Base-by-base conservation (phyloP, 2,888 invertebrate genomes). In the Ligdia adustata region DNA sequence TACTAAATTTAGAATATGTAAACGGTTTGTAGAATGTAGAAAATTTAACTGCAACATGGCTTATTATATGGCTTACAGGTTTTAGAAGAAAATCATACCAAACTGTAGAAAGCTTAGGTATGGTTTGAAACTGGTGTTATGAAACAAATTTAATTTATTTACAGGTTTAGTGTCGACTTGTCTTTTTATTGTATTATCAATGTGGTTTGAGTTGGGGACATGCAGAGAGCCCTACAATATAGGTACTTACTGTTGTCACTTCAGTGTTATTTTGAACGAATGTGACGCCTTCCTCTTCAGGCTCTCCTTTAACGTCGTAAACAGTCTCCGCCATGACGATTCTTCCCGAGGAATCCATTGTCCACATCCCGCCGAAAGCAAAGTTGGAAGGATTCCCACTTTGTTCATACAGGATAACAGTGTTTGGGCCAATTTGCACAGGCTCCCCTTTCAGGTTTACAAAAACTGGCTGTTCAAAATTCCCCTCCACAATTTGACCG, bases 291-390 rank as follows among this genome's bases (percentile, higher is more conserved):
- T 90, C 90, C 34, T 90, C 90, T 18, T 90, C 90, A 0, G 88
- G 90, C 18, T 90, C 90, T 0, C 89, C 89, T 57, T 91, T 91
- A 4, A 90, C 90, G 51, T 91, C 91, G 38, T 91, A 91, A 14
- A 91, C 88, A 0, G 90, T 88, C 53, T 91, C 91, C 0, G 90
- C 89, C 88, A 90, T 89, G 1, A 91, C 89, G n/a, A 91, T 89
- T 12, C 91, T 65, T 0, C 91, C 90, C 0, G 90, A 81, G 1
- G 81, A 75, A 47, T 91, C 90, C 83, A 91, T 89, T 0, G 90
- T 87, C 87, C 90, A 88, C 88, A 90, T 90, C 0, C 91, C 90
- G 1, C 90, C 88, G 31, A 90, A 90, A 0, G 90, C 80, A 40
- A 86, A 90, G 60, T 89, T 90, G 0, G 90, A 88, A 0, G 90